Conservation (phyloP, 2,888 invertebrate species). For the Zeuzera pyrina region DNA sequence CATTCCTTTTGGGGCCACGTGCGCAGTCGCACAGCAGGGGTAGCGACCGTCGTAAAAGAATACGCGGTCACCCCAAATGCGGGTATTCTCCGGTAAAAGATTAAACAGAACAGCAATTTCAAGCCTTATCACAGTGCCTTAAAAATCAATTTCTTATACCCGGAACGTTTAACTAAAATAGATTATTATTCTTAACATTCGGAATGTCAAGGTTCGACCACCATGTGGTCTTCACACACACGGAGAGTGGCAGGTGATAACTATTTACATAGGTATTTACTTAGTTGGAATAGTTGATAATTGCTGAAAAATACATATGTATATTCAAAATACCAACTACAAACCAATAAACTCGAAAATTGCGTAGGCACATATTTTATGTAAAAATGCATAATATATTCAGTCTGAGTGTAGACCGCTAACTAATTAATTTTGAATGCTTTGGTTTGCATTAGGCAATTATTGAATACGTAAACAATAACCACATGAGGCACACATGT, state of each 20-base stretch:
- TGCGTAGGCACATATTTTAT: too few species aligned
- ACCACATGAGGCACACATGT: too few species aligned
- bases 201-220: slow-evolving; percentile 68
- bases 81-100: slow-evolving; percentile 30
- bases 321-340: too few species aligned
- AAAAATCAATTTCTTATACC: slow-evolving; percentile 30
- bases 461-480: too few species aligned
- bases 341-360: too few species aligned
- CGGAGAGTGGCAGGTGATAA: slow-evolving; percentile 50
- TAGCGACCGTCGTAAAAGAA: slow-evolving; percentile 53
- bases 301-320: too few species aligned
- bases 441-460: too few species aligned
- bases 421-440: too few species aligned
- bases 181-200: slow-evolving; percentile 66
- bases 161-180: slow-evolving; percentile 40
- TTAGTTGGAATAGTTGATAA: too few species aligned
- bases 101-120: slow-evolving; percentile 16
- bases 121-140: slow-evolving; percentile 21
- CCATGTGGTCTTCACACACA: slow-evolving; percentile 49
- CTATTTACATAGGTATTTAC: too few species aligned
- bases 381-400: too few species aligned
- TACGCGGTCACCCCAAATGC: slow-evolving; percentile 54
- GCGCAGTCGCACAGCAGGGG: slow-evolving; percentile 59
- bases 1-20: slow-evolving; percentile 48
- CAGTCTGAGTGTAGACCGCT: too few species aligned